These are phyloP conservation scores for Theretra japonica DNA, from an alignment of 2,888 invertebrate species.

Conservation along the genomic window DNA sequence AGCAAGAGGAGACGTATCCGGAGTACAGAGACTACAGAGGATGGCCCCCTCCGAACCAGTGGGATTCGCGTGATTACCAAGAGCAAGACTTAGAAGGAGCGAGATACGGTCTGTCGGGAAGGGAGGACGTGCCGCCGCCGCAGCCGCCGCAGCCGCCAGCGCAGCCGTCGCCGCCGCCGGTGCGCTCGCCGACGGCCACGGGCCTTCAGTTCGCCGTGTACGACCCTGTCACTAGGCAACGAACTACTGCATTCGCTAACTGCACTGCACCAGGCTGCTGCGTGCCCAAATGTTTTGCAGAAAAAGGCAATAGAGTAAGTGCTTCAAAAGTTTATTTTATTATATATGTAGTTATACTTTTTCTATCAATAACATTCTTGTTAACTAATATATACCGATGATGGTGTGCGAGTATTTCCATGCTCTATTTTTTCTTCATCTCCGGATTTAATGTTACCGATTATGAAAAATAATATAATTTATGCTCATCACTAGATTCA, in stretches of 20 bases:
- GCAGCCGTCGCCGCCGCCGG: slow-evolving; percentile 40
- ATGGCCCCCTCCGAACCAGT: slow-evolving; percentile 40
- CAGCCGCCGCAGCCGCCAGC: slow-evolving; percentile 36
- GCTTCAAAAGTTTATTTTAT: background rate
- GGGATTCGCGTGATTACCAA: slow-evolving; percentile 11
- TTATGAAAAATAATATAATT: background rate
- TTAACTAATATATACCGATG: no score
- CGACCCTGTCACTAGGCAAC: slow-evolving; percentile 74
- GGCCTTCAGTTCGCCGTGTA: slow-evolving; percentile 66
- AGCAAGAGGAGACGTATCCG: slow-evolving; percentile 53
- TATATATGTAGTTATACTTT: background rate
- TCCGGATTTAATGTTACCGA: no score
- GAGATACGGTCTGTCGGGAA: slow-evolving; percentile 49
- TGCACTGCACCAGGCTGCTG: slow-evolving; percentile 89
- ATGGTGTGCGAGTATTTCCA: no score
- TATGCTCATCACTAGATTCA: no score
- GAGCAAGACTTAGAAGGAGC: slow-evolving; percentile 26
- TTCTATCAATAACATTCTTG: background rate
- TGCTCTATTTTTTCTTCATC: no score
- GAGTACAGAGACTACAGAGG: slow-evolving; percentile 47
- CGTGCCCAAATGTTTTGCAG: slow-evolving; percentile 94
- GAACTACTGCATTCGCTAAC: slow-evolving; percentile 74
- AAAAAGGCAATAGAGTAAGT: slow-evolving; percentile 92
- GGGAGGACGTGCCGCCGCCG: slow-evolving; percentile 44
- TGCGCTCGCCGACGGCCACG: slow-evolving; percentile 44